phyloP scores from a whole-genome alignment of 30 jellyfish, hydroid and myxozoan genomes.

The Aurelia sp. region DNA sequence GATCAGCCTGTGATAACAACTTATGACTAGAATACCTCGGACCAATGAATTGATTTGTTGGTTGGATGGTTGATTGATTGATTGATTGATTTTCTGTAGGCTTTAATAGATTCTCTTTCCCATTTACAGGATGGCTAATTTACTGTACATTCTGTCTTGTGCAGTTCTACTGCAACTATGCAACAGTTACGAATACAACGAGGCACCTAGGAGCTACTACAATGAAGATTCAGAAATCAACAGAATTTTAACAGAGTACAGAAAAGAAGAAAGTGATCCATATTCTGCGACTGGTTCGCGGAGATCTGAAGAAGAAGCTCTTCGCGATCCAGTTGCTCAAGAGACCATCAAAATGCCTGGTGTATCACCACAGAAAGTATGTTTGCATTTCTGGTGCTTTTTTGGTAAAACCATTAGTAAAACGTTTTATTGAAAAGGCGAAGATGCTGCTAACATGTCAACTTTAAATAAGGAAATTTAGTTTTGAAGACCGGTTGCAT shows the following conservation, averaged over 20 bases:
- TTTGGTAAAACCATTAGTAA: no score
- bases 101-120: no score
- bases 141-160: neutral
- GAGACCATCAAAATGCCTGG: conserved; percentile 85
- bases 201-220: neutral
- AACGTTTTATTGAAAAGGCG: no score
- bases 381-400: neutral
- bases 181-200: neutral
- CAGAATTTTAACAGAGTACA: conserved; percentile 9
- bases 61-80: no score
- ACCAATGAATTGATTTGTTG: no score
- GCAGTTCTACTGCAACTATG: neutral
- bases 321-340: conserved; percentile 9
- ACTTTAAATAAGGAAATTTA: no score
- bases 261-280: neutral
- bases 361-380: conserved; percentile 88
- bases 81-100: no score
- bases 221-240: neutral
- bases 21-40: no score
- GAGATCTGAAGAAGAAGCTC: conserved; percentile 35
- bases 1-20: no score
- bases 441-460: no score
- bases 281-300: neutral
- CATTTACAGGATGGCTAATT: no score
- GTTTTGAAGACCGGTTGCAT: no score